Conservation (phyloP, 2,888 invertebrate genomes). For the Brachypalpus laphriformis region DNA sequence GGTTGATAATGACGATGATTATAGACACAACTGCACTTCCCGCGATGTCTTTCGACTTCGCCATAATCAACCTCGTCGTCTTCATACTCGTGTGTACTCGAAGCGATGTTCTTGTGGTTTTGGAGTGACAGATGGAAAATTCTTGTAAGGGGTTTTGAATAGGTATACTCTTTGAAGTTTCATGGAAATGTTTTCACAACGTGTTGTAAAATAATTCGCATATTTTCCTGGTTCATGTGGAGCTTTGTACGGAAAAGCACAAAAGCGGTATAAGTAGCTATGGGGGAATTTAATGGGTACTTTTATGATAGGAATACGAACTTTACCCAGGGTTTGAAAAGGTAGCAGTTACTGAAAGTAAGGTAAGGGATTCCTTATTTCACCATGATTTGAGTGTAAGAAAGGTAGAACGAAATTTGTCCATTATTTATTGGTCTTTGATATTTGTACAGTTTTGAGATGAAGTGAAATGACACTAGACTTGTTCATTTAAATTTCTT, state of each 20-base stretch:
- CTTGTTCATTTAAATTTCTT: too few species aligned
- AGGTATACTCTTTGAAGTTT: conserved; percentile 18
- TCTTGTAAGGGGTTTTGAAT: conserved; percentile 15
- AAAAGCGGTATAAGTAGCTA: conserved; percentile 5
- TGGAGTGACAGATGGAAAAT: conserved; percentile 56
- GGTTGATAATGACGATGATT: conserved; percentile 35
- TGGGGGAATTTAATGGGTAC: conserved; percentile 23
- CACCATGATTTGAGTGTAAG: neutral
- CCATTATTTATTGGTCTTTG: neutral
- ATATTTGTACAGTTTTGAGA: too few species aligned
- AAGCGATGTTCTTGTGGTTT: conserved; percentile 32
- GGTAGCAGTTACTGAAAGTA: conserved; percentile 4
- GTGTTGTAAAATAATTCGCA: conserved; percentile 44
- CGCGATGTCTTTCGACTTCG: conserved; percentile 44
- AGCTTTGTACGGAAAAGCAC: neutral
- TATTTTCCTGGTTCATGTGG: conserved; percentile 30
- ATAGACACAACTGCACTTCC: conserved; percentile 51
- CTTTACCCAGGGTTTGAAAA: neutral
- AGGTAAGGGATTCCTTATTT: conserved; percentile 20
- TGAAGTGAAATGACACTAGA: too few species aligned
- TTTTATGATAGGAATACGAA: conserved; percentile 35
- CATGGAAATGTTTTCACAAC: conserved; percentile 51
- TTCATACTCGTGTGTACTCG: neutral
- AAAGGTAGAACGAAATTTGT: conserved; percentile 1
- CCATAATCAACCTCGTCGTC: conserved; percentile 33